phyloP scores from a whole-genome alignment of 2,888 invertebrate genomes.

The Caenorhabditis sp. region DNA sequence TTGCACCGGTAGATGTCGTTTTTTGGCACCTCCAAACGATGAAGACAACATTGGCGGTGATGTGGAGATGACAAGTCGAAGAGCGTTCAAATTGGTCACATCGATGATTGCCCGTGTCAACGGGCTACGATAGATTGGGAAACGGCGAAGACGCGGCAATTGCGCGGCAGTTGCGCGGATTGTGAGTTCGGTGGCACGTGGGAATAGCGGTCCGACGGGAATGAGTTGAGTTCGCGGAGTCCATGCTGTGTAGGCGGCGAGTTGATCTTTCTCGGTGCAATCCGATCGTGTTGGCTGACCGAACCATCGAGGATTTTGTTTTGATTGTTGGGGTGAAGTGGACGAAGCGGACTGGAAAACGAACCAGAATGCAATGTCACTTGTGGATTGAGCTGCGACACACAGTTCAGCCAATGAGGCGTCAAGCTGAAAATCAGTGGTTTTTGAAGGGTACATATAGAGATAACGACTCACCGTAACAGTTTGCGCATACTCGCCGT shows the following conservation, averaged over 20 bases:
- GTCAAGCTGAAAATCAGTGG: conserved; percentile 35
- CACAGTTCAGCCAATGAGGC: conserved; percentile 46
- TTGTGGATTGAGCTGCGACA: conserved; percentile 46
- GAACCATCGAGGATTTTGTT: conserved; percentile 26
- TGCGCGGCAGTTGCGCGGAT: conserved; percentile 45
- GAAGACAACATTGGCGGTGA: neutral
- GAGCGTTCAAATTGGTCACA: conserved; percentile 23
- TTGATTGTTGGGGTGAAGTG: conserved; percentile 33
- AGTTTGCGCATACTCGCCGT: conserved; percentile 38
- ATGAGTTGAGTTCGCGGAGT: conserved; percentile 46
- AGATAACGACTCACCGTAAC: conserved; percentile 29
- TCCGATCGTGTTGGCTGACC: conserved; percentile 26
- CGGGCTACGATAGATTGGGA: conserved; percentile 41
- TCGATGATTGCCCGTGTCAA: conserved; percentile 34
- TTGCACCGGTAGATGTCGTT: conserved; percentile 27
- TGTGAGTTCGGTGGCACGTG: conserved; percentile 44
- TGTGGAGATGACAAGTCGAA: conserved; percentile 41
- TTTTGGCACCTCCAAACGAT: neutral
- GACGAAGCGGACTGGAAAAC: conserved; percentile 44
- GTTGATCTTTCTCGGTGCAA: conserved; percentile 29
- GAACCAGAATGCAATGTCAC: conserved; percentile 48
- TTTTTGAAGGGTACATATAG: neutral
- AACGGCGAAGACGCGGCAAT: conserved; percentile 47
- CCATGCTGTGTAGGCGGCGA: conserved; percentile 39
- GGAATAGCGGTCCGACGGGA: conserved; percentile 45